Evolutionary conservation across 2,113 vertebrate genomes (phyloP), one percentile per base, ranked within the genome.

Genomic region (Tor tambroides): DNA sequence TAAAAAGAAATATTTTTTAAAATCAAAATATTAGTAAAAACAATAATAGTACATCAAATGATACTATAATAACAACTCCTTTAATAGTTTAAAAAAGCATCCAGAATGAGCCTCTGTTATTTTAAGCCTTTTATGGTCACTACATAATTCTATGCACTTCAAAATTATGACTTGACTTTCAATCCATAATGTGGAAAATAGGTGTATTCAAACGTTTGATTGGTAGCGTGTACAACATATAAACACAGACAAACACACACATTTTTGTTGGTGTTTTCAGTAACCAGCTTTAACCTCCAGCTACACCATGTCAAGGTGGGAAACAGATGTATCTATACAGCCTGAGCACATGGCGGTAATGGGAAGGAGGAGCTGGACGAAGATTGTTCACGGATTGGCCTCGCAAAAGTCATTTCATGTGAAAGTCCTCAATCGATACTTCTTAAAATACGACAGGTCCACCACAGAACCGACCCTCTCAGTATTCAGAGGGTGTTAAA

Each of bases 241-340:
- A 59, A 85, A 80, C 6, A 49, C 26, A 63, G 76, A 83, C 14
- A 32, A 2, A 30, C 26, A 28, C n/a, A 28, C n/a, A 54, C 11
- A 17, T 3, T 6, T 67, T 67, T 3, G 14, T 17, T 67, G 63
- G 56, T 19, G 74, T 69, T 82, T 32, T 41, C 32, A 72, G 56
- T 72, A 38, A 32, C 32, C 61, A 75, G 54, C 32, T 17, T 80
- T 4, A 65, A 26, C 38, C 10, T 82, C 75, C n/a, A 72, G 59
- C 46, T 65, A 74, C 69, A 32, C 23, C 43, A 30, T 77, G 80
- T 65, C 54, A 77, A 80, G 82, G 85, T 63, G 84, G 46, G 7
- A 65, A 78, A 54, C 85, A 83, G 72, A 85, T 87, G 74, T 84
- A 65, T n/a, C 67, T 46, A 30, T 71, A n/a, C 79, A 86, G 76